Evolutionary conservation across 2,113 vertebrate genomes (phyloP), one percentile per base, ranked within the genome.

Genomic region (Salvelinus sp.): DNA sequence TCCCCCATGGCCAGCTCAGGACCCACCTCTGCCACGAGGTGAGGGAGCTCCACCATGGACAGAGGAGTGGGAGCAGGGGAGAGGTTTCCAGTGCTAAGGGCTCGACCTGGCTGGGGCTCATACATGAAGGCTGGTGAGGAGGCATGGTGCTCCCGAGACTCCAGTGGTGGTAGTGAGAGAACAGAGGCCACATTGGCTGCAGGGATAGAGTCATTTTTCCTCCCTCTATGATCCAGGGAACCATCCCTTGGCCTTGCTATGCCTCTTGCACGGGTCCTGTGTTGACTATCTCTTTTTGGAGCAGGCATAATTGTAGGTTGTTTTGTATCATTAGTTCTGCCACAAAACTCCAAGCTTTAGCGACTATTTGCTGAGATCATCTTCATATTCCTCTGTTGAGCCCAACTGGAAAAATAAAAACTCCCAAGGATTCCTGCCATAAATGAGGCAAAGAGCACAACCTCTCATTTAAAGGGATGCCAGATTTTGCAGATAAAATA

Each of bases 21-120:
- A 38, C 80, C 83, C 10, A 82, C 75, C 14, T 81, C 63, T 16
- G 83, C 77, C 3, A 82, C 60, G 3, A 90, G 68, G 72, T 27
- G 80, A 57, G 92, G 85, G 13, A 89, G 87, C 3, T 88, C 77
- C 75, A 82, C 50, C 48, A 76, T 44, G 1, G 84, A 84, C 3
- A 77, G 22, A 25, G 75, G 30, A 25, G 75, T 69, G 6, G 77
- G 73, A 0, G 70, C 54, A 1, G 83, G 47, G 10, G 74, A 20
- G 13, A 9, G 58, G n/a, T 25, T 78, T n/a, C 25, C 70, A 4
- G 75, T 28, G n/a, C 70, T 60, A 2, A 73, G n/a, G 20, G 75
- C 1, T 2, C 0, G 27, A 38, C 77, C 82, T 63, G 78, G 78
- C 30, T 71, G 78, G 1, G 60, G 25, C 48, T 64, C 76, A 60